These are phyloP conservation scores for Caenorhabditis sulstoni DNA, from an alignment of 2,888 invertebrate species.

Conservation along the genomic window DNA sequence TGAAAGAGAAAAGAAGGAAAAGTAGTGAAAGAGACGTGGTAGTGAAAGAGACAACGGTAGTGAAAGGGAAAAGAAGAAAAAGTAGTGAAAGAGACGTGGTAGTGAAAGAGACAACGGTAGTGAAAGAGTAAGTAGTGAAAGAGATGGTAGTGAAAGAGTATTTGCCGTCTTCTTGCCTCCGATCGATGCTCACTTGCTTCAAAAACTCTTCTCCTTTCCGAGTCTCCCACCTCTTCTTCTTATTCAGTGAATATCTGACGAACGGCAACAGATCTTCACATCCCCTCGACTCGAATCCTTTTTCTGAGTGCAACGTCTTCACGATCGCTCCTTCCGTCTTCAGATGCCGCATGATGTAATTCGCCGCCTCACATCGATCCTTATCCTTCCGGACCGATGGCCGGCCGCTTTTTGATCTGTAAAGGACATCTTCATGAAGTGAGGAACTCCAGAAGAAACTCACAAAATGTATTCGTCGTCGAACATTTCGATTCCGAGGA, in stretches of 20 bases:
- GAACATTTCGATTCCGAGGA: not conserved
- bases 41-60: too few species aligned
- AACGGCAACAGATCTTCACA: constrained; percentile 1
- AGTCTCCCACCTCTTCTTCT: constrained; percentile 4
- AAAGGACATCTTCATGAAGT: too few species aligned
- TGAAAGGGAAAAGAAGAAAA: too few species aligned
- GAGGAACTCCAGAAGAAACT: not conserved
- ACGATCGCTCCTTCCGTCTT: constrained; percentile 9
- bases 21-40: too few species aligned
- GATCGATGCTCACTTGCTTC: too few species aligned
- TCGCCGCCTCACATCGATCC: constrained; percentile 3
- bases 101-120: too few species aligned
- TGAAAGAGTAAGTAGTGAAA: too few species aligned
- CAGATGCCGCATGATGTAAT: constrained; percentile 4
- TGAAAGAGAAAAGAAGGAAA: too few species aligned
- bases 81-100: too few species aligned
- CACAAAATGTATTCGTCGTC: constrained; percentile 9
- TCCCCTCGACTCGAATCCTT: not conserved
- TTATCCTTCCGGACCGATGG: not conserved
- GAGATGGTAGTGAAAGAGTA: too few species aligned
- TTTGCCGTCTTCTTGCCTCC: not conserved
- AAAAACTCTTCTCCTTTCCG: not conserved
- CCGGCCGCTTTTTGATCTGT: constrained; percentile 2
- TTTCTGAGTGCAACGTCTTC: constrained; percentile 34
- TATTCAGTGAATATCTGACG: constrained; percentile 2